A percentile compares a stretch with the other conserved stretches of the same genome.
These are phyloP conservation scores for Cephus rjabovi DNA, from an alignment of 2,888 invertebrate genomes.

Conservation along the genomic window DNA sequence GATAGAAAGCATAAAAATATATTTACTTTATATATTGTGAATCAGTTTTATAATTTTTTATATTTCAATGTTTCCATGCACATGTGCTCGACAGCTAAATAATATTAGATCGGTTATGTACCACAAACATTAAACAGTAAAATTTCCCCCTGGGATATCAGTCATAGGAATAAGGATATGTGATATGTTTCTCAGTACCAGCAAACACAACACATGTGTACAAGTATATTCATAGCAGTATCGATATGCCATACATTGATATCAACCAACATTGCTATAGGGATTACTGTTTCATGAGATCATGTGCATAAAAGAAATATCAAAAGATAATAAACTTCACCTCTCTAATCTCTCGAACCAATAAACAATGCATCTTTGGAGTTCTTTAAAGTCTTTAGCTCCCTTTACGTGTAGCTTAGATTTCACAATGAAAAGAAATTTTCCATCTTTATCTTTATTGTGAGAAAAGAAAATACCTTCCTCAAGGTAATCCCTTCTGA, in stretches of 20 bases:
- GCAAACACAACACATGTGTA: not conserved
- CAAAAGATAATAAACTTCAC: conserved; percentile 57
- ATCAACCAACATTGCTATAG: not conserved
- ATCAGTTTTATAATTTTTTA: conserved; percentile 10
- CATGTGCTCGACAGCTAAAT: not conserved
- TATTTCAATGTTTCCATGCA: not conserved
- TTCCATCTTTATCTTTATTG: conserved; percentile 85
- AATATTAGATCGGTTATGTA: not conserved
- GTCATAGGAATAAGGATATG: not conserved
- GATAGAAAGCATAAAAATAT: not conserved
- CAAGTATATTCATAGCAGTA: not conserved
- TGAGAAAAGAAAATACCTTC: conserved; percentile 83
- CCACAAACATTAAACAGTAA: not conserved
- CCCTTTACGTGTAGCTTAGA: conserved; percentile 86
- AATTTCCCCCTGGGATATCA: not conserved
- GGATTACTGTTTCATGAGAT: not conserved
- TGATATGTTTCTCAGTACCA: not conserved
- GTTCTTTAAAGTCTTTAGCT: conserved; percentile 77
- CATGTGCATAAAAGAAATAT: not conserved
- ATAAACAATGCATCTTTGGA: conserved; percentile 85
- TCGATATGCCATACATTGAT: not conserved
- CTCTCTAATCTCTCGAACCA: conserved; percentile 85
- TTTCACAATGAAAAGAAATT: conserved; percentile 81
- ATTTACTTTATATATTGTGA: not conserved
- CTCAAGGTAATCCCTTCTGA: conserved; percentile 79